Evolutionary conservation across 2,113 vertebrate species (phyloP).

Genomic region (Eulemur macaco): DNA sequence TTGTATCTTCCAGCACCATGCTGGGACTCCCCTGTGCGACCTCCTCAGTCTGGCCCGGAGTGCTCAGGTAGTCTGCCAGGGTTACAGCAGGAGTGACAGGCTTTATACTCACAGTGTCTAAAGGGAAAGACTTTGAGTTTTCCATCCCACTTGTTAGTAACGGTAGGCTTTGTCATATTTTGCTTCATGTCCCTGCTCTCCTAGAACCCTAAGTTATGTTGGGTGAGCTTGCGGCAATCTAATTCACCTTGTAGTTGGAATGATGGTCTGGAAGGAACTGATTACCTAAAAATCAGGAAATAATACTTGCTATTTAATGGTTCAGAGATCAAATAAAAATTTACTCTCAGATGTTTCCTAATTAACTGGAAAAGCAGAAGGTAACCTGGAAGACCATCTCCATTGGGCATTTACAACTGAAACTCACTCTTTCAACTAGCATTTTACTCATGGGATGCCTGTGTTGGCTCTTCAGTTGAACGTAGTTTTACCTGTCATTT

Average conservation of each 20-base stretch:
- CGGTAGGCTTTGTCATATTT: background rate
- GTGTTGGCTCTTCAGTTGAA: background rate
- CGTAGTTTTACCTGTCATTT: background rate
- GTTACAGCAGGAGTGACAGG: too few relatives aligned
- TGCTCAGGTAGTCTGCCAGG: background rate
- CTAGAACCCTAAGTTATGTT: background rate
- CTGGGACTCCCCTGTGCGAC: fast-evolving
- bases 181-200: background rate
- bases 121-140: background rate
- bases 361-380: background rate
- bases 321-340: slow-evolving; percentile 4
- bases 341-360: background rate
- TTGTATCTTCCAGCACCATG: fast-evolving
- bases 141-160: background rate
- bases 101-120: background rate
- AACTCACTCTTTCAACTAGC: background rate
- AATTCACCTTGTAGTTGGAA: background rate
- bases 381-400: background rate
- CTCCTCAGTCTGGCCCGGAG: background rate
- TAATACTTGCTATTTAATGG: background rate
- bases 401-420: background rate
- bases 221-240: background rate
- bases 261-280: background rate
- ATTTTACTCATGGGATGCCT: background rate
- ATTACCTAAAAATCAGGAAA: background rate